Base-by-base conservation (phyloP, 2,888 invertebrate species). In the Ypsolopha sequella region DNA sequence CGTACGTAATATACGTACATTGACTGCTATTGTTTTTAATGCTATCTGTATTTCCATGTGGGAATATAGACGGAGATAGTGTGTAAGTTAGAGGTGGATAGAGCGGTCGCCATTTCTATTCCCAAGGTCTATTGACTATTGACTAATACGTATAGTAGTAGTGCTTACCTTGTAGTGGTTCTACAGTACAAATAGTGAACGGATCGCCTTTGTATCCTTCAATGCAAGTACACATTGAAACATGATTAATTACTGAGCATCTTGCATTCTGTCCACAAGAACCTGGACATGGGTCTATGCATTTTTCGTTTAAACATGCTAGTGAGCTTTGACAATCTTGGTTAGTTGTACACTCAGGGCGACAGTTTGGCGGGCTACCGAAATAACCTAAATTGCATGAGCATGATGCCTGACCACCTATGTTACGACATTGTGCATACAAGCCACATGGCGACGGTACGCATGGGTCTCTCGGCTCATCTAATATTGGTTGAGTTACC, bases 211-310 rank as follows among this genome's bases (percentile, higher is more conserved):
- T 87, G 58, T 85, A 89, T 33, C 88, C 89, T 11, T 84, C 76
- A 0, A 82, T 65, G 57, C 92, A 92, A 24, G 88, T 80, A 64
- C 92, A 92, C 48, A 89, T 87, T 2, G 91, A 90, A 38, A 88
- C 80, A 61, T 92, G 92, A 57, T 89, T 89, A 48, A 89, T 80
- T 13, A 91, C 90, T 46, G 73, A 74, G 68, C 91, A 89, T 57
- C 76, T 71, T 45, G 92, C 88, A 55, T 82, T 78, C 63, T 80
- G 68, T 55, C 91, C 91, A 67, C 91, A 92, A 0, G 91, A 88
- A n/a, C 91, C 91, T 41, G 88, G 89, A 59, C 92, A 93, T 1
- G 92, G 92, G 65, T 92, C 90, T 54, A 78, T 76, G 63, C 92
- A 92, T 67, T 88, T 90, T 65, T 91, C 89, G 55, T 87, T 88